Conservation (phyloP, 1,140 invertebrate genomes). For the Lethocerus indicus region DNA sequence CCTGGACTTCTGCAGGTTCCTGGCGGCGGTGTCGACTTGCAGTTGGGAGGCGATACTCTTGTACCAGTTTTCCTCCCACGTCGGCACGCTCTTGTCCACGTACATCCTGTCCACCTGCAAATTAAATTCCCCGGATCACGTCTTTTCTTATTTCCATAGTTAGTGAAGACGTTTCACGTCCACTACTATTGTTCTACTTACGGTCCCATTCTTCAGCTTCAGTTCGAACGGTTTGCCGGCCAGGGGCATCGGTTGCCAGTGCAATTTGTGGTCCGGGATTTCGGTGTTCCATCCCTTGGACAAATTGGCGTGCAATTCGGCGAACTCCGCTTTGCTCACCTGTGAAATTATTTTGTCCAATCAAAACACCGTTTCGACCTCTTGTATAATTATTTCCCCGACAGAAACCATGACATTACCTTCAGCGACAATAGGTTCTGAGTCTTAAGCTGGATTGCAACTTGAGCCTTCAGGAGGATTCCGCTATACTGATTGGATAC, state of each 20-base stretch:
- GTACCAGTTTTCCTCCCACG: constrained; percentile 43
- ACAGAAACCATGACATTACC: no score
- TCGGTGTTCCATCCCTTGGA: constrained; percentile 26
- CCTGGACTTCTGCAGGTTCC: constrained; percentile 14
- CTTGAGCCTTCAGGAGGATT: constrained; percentile 30
- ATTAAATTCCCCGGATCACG: no score
- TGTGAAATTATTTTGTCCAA: no score
- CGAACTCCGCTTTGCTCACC: constrained; percentile 31
- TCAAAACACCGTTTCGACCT: no score
- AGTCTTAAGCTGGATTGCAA: constrained; percentile 24
- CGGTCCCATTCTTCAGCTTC: constrained; percentile 32
- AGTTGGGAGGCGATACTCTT: constrained; percentile 39
- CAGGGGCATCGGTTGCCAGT: constrained; percentile 30
- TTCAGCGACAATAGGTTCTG: constrained; percentile 13
- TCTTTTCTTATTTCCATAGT: no score
- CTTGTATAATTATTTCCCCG: no score
- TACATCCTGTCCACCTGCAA: not conserved
- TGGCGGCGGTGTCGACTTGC: constrained; percentile 16
- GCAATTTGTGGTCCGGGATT: constrained; percentile 26
- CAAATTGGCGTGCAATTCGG: constrained; percentile 32
- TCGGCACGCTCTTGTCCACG: constrained; percentile 29
- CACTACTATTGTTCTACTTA: no score
- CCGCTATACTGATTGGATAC: constrained; percentile 32
- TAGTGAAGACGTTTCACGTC: no score
- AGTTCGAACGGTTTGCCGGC: constrained; percentile 39